Evolutionary conservation across 2,113 vertebrate species (phyloP), one percentile per base, ranked within the genome.

Genomic region (Pseudolaguvia tuberculata): DNA sequence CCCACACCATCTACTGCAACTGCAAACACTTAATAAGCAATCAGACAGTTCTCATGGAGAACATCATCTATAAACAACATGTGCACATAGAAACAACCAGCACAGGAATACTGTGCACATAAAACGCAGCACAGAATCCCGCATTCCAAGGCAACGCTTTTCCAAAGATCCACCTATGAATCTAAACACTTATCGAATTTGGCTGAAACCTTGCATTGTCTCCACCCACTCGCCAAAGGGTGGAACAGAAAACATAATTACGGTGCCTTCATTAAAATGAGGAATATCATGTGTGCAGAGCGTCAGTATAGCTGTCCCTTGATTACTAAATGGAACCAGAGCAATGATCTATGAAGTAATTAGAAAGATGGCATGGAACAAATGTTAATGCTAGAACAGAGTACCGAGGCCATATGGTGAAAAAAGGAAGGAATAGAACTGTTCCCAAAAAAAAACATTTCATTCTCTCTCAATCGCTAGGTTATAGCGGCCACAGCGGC

Each of bases 341-440:
- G 86, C 82, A 81, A 86, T 87, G 86, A 91, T 90, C 88, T 87
- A 87, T 86, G 85, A 85, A 88, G 87, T 86, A 85, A 90, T 91
- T 89, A 89, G 84, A 86, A 81, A 83, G 87, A 85, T 77, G 77
- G 83, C 77, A 79, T 87, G 87, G 85, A 89, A 90, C 83, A 88
- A 88, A 89, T 90, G 85, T 87, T 83, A 86, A 83, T 86, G 85
- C 84, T 84, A 84, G 85, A 85, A 88, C 85, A 66, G 78, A 79
- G 77, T 56, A 65, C 65, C 58, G 73, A 68, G 76, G 53, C 74
- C 72, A 81, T 73, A 80, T 57, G 76, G 71, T 74, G 42, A 55
- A 62, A 6, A 52, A 21, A 67, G 56, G 70, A 21, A 65, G 31
- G 48, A 77, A n/a, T 29, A 23, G 48, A 9, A 1, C n/a, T 73